Evolutionary conservation across 1,140 invertebrate species (phyloP).

Genomic region (Periplaneta americana): DNA sequence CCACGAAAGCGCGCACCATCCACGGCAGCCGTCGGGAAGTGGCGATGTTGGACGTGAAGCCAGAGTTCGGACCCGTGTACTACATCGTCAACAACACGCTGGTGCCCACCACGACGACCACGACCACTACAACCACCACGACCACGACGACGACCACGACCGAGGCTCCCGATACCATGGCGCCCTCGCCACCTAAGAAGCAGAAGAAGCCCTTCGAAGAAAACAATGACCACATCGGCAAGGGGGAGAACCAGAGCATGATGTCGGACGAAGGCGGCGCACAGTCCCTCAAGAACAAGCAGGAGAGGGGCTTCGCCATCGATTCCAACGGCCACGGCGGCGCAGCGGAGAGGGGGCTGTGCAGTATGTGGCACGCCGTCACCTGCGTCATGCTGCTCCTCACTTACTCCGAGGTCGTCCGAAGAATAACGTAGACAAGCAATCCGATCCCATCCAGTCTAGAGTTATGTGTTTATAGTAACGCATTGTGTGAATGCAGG

Average conservation of each 20-base stretch:
- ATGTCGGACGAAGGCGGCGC: constrained; percentile 1
- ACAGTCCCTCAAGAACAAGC: constrained; percentile 8
- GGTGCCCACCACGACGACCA: constrained; percentile 68
- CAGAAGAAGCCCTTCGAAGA: not conserved
- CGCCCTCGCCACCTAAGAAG: not conserved
- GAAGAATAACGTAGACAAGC: constrained; percentile 4
- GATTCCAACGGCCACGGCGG: not conserved
- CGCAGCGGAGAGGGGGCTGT: not conserved
- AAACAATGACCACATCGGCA: not conserved
- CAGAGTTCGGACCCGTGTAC: constrained; percentile 64
- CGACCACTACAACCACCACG: constrained; percentile 63
- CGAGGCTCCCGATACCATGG: not conserved
- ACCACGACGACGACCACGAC: constrained; percentile 10
- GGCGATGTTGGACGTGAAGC: constrained; percentile 52
- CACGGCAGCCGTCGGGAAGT: constrained; percentile 51
- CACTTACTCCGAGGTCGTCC: not conserved
- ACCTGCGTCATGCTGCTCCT: not conserved
- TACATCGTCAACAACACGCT: constrained; percentile 65
- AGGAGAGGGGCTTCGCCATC: not conserved
- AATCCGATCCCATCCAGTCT: not conserved
- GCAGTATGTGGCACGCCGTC: not conserved
- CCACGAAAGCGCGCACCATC: constrained; percentile 42
- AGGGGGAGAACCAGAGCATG: constrained; percentile 8
- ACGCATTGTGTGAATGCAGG: not conserved
- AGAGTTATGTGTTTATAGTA: not conserved